Evolutionary conservation across 2,113 vertebrate genomes (phyloP).

Genomic region (Tinamus guttatus): DNA sequence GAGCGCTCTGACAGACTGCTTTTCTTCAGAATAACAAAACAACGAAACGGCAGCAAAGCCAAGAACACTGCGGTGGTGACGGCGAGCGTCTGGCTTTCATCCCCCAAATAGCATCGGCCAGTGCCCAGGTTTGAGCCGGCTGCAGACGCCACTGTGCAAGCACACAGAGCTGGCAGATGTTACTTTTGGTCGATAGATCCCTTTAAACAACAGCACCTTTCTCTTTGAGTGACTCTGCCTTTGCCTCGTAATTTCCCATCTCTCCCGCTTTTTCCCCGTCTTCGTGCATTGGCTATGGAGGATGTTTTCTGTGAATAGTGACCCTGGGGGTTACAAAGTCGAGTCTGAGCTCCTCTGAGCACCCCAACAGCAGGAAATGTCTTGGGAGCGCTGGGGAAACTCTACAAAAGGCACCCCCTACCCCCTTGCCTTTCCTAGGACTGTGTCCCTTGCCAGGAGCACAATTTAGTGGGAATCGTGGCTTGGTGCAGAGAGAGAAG

Average conservation of each 20-base stretch:
- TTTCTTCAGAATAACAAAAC: conserved; percentile 42
- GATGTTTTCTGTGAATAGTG: background rate
- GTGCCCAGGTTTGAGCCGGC: conserved; percentile 16
- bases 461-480: background rate
- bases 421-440: background rate
- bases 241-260: background rate
- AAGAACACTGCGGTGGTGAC: conserved; percentile 31
- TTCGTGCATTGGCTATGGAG: background rate
- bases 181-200: background rate
- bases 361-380: background rate
- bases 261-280: background rate
- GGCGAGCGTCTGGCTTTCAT: conserved; percentile 31
- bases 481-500: background rate
- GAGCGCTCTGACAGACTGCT: background rate
- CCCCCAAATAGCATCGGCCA: conserved; percentile 18
- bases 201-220: background rate
- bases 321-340: background rate
- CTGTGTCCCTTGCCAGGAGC: background rate
- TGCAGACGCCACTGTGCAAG: background rate
- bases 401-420: background rate
- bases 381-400: background rate
- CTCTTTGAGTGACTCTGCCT: background rate
- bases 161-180: background rate
- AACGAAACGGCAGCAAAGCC: conserved; percentile 40
- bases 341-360: background rate